Base-by-base conservation (phyloP, 2,888 invertebrate genomes). In the Yponomeuta sedellus region DNA sequence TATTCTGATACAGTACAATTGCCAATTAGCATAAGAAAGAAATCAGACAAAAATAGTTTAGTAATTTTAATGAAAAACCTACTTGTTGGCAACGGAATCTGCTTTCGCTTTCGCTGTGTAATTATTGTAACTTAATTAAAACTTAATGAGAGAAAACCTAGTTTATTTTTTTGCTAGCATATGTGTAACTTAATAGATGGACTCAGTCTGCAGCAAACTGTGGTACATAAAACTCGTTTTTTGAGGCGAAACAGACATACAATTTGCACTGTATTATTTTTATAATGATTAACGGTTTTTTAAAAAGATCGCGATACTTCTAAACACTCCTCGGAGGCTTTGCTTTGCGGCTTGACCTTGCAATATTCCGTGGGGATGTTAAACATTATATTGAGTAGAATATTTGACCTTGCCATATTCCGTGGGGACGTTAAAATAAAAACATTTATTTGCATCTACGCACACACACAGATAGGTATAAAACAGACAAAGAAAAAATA, bases 71-170 rank as follows among this genome's bases (percentile, higher is more conserved):
- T 16, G 44, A 52, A 52, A 52, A 52, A 52, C 44, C 44, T 52
- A 52, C 44, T 52, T 52, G 44, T 52, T 52, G 44, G 44, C 44
- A n/a, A 39, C 62, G 12, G 19, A 62, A 34, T n/a, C 62, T 19
- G 34, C 62, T 62, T 62, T 62, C 62, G 39, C 62, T 62, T 62
- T 62, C 62, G 62, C 62, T 39, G 20, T 39, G 39, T 39, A 34
- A 62, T 62, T 62, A 34, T 62, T 19, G 39, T 62, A 62, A 62
- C 28, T 28, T 39, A 62, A 59, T 22, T 59, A 59, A 59, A 25
- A 59, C 20, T 12, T 22, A 22, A 22, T 59, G 2, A 22, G 12
- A 59, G 59, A 59, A 59, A 59, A 59, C 20, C 5, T 12, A 20
- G 25, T 59, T 20, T 59, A 20, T 1, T 59, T 59, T 22, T 59